Evolutionary conservation across 2,888 invertebrate genomes (phyloP), one percentile per base, ranked within the genome.

Genomic region (Machimus atricapillus): DNA sequence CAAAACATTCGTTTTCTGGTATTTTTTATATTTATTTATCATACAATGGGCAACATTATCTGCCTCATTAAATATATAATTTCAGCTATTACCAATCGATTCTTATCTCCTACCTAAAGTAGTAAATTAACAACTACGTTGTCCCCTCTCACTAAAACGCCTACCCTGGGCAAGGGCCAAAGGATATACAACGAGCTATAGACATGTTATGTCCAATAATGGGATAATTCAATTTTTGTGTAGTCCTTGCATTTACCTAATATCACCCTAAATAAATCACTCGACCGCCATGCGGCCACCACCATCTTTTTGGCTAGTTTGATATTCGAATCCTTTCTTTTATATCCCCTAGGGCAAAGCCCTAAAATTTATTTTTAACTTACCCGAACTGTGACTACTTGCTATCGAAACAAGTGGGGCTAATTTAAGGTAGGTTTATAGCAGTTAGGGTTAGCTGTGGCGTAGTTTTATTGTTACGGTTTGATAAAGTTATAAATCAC

Each of bases 221-320:
- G 52, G 79, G 79, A 79, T 79, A 79, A 79, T 79, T 79, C 79
- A 79, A 79, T 79, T 52, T 31, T 79, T 52, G 52, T 79, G 79
- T 79, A 52, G 79, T 52, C 79, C 52, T 23, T 52, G n/a, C 31
- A 79, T 79, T 79, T 23, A 27, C 79, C 16, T 79, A 79, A 79
- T 79, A 79, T 79, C 31, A 40, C 40, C n/a, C 52, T 14, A 46
- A 79, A 52, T 52, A 79, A 79, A 79, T 79, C 46, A 79, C 19
- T 23, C 23, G 12, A 2, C 27, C 66, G 19, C 66, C 27, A 27
- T 27, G 19, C 66, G 66, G 9, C 23, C 14, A 23, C 66, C 27
- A 27, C 12, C 12, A 66, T 23, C 66, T 12, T 12, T 66, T 3
- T 12, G 12, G 2, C 66, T 12, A 66, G 27, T 27, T 66, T 19